These are phyloP conservation scores for Toxotes lorentzi DNA, from an alignment of 2,797 vertebrate genomes.

Conservation along the genomic window DNA sequence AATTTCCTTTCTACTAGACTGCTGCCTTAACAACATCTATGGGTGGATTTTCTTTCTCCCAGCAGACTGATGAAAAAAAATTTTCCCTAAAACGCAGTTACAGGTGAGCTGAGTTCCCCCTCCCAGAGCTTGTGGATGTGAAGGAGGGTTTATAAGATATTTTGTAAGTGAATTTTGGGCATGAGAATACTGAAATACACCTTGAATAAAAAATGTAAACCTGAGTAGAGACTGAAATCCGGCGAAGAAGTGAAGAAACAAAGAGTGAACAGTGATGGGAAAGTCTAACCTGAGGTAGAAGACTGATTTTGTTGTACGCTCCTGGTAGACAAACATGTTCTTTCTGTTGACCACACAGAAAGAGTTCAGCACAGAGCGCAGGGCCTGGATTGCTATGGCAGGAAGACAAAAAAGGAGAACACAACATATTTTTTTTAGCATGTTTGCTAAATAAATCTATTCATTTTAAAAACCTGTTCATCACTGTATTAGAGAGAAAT, in stretches of 20 bases:
- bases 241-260: neutral
- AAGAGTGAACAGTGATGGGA: neutral
- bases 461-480: neutral
- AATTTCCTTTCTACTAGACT: constrained; percentile 9
- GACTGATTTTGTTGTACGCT: constrained; percentile 95
- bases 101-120: neutral
- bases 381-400: constrained; percentile 92
- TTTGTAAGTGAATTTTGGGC: neutral
- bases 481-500: neutral
- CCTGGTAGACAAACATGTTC: constrained; percentile 99
- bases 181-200: neutral
- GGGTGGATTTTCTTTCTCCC: neutral
- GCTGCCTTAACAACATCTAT: constrained; percentile 15
- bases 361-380: constrained; percentile 95
- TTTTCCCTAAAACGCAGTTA: constrained; percentile 2
- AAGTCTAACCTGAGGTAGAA: constrained; percentile 95
- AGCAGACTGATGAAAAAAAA: constrained; percentile 20
- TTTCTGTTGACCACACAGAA: constrained; percentile 98
- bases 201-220: neutral
- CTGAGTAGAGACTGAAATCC: neutral
- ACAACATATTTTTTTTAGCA: neutral
- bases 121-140: neutral
- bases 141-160: neutral
- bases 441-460: neutral
- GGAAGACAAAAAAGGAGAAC: neutral